Evolutionary conservation across 1,140 invertebrate species (phyloP).

Genomic region (Drosophila mayri): DNA sequence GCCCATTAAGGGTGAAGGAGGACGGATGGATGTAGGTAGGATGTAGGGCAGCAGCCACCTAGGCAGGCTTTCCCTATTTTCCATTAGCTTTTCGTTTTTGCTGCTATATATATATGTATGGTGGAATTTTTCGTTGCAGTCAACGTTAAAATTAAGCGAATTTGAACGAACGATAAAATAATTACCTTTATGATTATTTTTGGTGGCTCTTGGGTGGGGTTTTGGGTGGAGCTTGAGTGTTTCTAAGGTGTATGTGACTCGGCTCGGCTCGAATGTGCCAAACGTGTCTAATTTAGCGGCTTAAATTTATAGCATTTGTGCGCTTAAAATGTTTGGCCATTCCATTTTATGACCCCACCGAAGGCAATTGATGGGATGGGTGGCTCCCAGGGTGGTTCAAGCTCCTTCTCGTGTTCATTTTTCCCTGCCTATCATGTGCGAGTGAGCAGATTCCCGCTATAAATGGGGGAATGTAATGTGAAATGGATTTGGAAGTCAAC

Average conservation of each 20-base stretch:
- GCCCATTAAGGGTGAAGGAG: constrained; percentile 32
- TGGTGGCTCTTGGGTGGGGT: not conserved
- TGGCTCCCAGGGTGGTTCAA: constrained; percentile 8
- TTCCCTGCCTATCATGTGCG: constrained; percentile 15
- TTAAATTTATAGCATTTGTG: constrained; percentile 77
- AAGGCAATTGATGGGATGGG: constrained; percentile 53
- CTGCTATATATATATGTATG: constrained; percentile 9
- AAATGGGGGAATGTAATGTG: constrained; percentile 21
- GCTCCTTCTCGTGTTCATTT: not conserved
- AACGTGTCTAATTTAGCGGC: constrained; percentile 78
- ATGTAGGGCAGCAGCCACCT: constrained; percentile 14
- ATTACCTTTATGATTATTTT: constrained; percentile 80
- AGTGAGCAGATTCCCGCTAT: not conserved
- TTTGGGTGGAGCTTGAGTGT: not conserved
- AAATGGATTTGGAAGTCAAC: constrained; percentile 29
- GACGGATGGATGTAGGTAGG: not conserved
- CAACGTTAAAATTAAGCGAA: constrained; percentile 70
- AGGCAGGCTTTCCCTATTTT: constrained; percentile 64
- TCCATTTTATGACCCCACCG: constrained; percentile 69
- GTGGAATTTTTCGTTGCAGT: constrained; percentile 41
- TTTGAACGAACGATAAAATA: constrained; percentile 76
- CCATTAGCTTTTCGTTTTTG: constrained; percentile 53
- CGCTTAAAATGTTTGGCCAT: constrained; percentile 74
- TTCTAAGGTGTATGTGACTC: constrained; percentile 10
- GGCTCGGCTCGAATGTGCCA: constrained; percentile 53